Conservation (phyloP, 2,113 vertebrate genomes). For the Vulpes ferrilata region DNA sequence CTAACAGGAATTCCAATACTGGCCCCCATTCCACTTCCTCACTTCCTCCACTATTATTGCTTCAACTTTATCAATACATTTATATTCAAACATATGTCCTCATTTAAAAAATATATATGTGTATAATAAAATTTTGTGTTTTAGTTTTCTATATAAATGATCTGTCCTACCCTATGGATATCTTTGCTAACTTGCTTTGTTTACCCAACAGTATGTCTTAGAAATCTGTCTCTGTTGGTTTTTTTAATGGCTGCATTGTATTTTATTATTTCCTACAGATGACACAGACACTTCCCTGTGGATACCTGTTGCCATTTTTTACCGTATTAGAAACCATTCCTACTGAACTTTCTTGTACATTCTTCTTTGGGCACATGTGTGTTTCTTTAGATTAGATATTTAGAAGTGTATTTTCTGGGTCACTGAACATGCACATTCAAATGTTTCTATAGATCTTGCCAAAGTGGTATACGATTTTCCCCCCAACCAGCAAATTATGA, state of each 20-base stretch:
- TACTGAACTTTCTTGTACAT: not conserved
- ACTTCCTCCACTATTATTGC: not conserved
- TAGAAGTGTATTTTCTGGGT: conserved; percentile 17
- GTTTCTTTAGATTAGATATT: not conserved
- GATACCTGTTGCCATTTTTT: too few species aligned
- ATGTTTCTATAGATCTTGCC: not conserved
- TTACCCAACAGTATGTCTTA: not conserved
- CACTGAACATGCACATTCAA: not conserved
- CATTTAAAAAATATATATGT: not conserved
- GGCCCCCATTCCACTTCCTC: not conserved
- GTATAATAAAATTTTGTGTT: not conserved
- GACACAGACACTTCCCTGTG: not conserved
- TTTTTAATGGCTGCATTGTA: not conserved
- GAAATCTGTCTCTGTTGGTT: not conserved
- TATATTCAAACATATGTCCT: not conserved
- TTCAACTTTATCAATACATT: not conserved
- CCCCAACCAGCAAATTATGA: not conserved
- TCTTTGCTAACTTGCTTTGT: not conserved
- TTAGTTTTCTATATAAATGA: conserved; percentile 19
- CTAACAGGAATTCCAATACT: not conserved
- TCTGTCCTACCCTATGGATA: not conserved
- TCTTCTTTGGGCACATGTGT: not conserved
- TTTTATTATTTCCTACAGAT: not conserved
- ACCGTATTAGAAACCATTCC: not conserved
- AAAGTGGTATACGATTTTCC: not conserved